These are phyloP conservation scores for Malurus splendens DNA, from an alignment of 2,797 vertebrate species.

Conservation along the genomic window DNA sequence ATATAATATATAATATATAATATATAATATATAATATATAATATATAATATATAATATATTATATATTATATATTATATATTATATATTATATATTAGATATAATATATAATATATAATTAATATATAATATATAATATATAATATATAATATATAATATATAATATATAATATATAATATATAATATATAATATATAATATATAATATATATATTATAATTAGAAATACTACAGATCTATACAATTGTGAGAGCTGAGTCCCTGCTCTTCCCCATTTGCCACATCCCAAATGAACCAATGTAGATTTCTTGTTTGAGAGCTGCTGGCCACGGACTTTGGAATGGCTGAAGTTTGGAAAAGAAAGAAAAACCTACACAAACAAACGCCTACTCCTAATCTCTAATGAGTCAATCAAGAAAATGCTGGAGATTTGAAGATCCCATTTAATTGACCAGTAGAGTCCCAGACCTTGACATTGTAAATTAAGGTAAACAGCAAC, in stretches of 20 bases:
- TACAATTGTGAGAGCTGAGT: accelerated
- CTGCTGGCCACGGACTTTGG: neutral
- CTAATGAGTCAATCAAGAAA: neutral
- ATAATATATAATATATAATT: no score
- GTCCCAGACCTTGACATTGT: neutral
- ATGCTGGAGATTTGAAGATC: neutral
- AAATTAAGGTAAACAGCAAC: neutral
- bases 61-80: neutral
- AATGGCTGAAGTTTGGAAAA: neutral
- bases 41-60: no score
- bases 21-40: no score
- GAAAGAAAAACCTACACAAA: neutral
- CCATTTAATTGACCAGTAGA: neutral
- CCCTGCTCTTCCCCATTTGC: neutral
- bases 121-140: no score
- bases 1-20: no score
- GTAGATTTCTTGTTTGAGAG: neutral
- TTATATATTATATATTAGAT: no score
- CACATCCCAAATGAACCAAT: neutral
- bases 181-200: no score
- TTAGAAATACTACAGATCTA: neutral
- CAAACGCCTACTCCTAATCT: neutral
- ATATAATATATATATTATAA: neutral
- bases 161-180: no score
- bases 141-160: no score